A percentile compares a stretch with the other conserved stretches of the same genome.
Evolutionary conservation across 2,797 vertebrate genomes (phyloP).

Genomic region (Trichosurus vulpecula): DNA sequence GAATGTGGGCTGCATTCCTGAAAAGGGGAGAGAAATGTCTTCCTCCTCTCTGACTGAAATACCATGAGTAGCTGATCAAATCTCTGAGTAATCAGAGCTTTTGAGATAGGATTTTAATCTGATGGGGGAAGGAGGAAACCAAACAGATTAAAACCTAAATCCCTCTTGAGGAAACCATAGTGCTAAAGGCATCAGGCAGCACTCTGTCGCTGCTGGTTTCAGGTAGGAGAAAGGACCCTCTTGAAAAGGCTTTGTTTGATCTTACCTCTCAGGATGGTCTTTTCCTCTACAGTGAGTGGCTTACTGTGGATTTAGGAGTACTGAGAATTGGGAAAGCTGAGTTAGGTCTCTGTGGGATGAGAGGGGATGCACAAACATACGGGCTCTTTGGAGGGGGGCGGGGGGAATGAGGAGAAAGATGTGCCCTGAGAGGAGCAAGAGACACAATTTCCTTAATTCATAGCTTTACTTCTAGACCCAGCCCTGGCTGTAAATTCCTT

Average conservation of each 20-base stretch:
- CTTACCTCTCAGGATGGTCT: background rate
- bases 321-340: background rate
- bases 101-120: slow-evolving; percentile 56
- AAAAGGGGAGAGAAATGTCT: background rate
- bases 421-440: background rate
- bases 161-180: slow-evolving; percentile 8
- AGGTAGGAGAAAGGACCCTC: background rate
- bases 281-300: background rate
- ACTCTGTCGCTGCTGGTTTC: background rate
- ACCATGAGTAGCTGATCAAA: background rate
- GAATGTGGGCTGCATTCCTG: background rate
- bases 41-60: background rate
- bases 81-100: slow-evolving; percentile 52
- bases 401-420: background rate
- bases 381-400: background rate
- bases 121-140: slow-evolving; percentile 40
- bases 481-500: background rate
- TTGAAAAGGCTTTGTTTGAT: background rate
- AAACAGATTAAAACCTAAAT: slow-evolving; percentile 59
- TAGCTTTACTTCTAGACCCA: background rate
- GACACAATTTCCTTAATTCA: background rate
- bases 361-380: background rate
- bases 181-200: background rate
- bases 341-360: background rate
- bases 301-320: background rate